Conservation (phyloP, 2,113 vertebrate species). For the Channa argus region DNA sequence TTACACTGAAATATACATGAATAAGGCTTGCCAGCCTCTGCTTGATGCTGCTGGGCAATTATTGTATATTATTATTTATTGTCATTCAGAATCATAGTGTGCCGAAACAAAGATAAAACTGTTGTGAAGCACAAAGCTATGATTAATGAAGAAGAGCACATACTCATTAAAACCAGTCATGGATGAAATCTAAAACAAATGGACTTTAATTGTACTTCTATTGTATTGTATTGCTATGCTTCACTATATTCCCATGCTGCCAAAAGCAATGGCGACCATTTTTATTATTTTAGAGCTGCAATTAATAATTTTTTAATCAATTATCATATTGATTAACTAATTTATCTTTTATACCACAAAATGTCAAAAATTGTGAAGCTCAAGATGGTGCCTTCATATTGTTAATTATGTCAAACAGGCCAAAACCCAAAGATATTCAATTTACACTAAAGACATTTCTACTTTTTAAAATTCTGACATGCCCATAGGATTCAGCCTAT, state of each 20-base stretch:
- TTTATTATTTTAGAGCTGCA: background rate
- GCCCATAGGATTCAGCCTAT: background rate
- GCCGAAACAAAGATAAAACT: constrained; percentile 33
- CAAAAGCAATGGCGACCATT: background rate
- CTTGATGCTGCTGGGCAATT: constrained; percentile 44
- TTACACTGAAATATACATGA: constrained; percentile 46
- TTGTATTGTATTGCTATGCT: constrained; percentile 2
- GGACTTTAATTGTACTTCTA: constrained; percentile 30
- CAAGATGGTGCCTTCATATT: background rate
- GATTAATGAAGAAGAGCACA: constrained; percentile 50
- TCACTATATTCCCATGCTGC: background rate
- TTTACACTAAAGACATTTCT: background rate
- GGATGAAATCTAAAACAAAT: constrained; percentile 53
- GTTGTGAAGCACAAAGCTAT: constrained; percentile 36
- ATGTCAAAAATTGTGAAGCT: background rate
- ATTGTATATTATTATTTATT: constrained; percentile 31
- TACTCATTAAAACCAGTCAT: constrained; percentile 50
- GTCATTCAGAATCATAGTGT: constrained; percentile 28
- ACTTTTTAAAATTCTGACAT: background rate
- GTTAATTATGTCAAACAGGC: background rate
- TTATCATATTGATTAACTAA: background rate
- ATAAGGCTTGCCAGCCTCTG: constrained; percentile 32
- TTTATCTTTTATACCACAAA: background rate
- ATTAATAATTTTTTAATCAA: background rate
- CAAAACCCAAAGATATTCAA: background rate